phyloP scores from a whole-genome alignment of 2,797 vertebrate species.

The Chelon labrosus region DNA sequence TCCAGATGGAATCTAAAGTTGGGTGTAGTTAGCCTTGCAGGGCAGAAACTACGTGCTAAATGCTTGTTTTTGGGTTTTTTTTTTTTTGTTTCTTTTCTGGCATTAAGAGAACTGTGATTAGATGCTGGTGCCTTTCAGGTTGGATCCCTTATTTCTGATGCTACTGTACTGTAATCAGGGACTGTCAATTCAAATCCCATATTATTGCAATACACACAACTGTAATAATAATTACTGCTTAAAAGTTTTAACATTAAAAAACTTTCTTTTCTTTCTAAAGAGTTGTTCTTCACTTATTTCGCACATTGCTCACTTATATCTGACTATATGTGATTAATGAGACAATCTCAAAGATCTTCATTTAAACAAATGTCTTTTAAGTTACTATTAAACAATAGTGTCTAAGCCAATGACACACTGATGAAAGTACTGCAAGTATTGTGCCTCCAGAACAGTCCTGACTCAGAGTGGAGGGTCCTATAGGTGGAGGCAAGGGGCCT shows the following conservation, averaged over 20 bases:
- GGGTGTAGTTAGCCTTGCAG: conserved; percentile 6
- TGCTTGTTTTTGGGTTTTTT: too few relatives aligned
- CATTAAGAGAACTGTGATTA: conserved; percentile 73
- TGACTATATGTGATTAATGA: neutral
- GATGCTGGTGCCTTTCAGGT: conserved; percentile 79
- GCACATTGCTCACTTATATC: neutral
- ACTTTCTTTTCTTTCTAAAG: conserved; percentile 54
- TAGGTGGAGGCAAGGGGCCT: too few relatives aligned
- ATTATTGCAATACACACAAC: conserved; percentile 61
- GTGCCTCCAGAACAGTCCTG: too few relatives aligned
- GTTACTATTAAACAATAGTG: too few relatives aligned
- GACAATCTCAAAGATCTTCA: too few relatives aligned
- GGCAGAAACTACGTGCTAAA: conserved; percentile 30
- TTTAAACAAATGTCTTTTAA: too few relatives aligned
- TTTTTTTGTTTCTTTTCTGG: conserved; percentile 45
- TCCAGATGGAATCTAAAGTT: conserved; percentile 29
- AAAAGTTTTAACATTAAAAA: conserved; percentile 76
- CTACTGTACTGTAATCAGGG: conserved; percentile 76
- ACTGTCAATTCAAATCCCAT: conserved; percentile 54
- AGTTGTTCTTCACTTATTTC: conserved; percentile 4
- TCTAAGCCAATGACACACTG: too few relatives aligned
- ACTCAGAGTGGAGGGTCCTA: too few relatives aligned
- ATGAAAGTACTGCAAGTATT: too few relatives aligned
- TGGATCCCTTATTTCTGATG: conserved; percentile 64
- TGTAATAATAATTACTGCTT: conserved; percentile 69